Evolutionary conservation across 2,113 vertebrate genomes (phyloP).

Genomic region (Grammatotria lemairii): DNA sequence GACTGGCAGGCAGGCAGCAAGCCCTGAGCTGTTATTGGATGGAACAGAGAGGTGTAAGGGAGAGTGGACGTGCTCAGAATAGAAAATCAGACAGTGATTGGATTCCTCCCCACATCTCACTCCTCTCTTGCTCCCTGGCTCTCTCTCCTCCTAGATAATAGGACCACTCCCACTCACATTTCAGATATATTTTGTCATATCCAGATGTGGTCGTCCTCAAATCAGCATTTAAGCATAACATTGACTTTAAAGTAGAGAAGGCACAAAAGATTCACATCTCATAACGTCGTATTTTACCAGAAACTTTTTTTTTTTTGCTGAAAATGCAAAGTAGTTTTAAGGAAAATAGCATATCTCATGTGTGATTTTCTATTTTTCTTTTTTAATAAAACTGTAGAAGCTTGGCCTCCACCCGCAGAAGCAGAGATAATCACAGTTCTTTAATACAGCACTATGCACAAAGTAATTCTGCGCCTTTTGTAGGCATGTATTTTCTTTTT

Average conservation of each 20-base stretch:
- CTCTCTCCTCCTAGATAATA: conserved; percentile 34
- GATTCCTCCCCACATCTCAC: conserved; percentile 58
- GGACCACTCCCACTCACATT: conserved; percentile 52
- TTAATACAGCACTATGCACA: not conserved
- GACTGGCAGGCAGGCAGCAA: conserved; percentile 56
- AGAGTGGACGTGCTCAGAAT: conserved; percentile 63
- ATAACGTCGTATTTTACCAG: not conserved
- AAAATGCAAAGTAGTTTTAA: not conserved
- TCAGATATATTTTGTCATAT: conserved; percentile 40
- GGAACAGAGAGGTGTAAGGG: conserved; percentile 58
- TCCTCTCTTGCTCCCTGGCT: conserved; percentile 32
- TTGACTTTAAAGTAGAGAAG: not conserved
- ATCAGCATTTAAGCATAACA: not conserved
- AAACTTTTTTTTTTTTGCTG: not conserved
- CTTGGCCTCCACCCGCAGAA: not conserved
- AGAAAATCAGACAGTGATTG: conserved; percentile 62
- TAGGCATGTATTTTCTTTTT: not conserved
- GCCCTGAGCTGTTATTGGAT: conserved; percentile 60
- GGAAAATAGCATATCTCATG: not conserved
- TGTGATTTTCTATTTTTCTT: not conserved
- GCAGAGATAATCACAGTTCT: not conserved
- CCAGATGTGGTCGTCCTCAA: not conserved
- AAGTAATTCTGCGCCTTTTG: not conserved
- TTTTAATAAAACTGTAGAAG: not conserved
- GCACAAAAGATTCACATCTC: not conserved